Evolutionary conservation across 2,113 vertebrate species (phyloP).

Genomic region (Etheostoma cragini): DNA sequence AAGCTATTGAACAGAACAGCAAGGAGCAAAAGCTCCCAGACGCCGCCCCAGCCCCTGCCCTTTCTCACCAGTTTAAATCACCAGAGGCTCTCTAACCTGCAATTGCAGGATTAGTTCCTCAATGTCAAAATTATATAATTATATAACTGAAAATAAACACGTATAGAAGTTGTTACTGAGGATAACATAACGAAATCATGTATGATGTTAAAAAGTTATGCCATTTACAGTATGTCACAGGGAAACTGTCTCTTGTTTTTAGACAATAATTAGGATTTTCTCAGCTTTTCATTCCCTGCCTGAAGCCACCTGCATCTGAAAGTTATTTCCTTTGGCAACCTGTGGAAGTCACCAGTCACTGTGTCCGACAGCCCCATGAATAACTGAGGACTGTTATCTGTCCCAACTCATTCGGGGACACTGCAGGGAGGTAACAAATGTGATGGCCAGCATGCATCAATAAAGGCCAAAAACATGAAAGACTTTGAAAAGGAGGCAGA

Average conservation of each 20-base stretch:
- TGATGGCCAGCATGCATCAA: slow-evolving; percentile 46
- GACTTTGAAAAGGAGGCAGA: slow-evolving; percentile 39
- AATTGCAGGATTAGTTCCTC: slow-evolving; percentile 42
- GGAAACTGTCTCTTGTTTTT: slow-evolving; percentile 1
- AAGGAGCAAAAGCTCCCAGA: slow-evolving; percentile 43
- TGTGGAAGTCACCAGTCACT: slow-evolving; percentile 59
- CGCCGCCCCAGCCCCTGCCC: slow-evolving; percentile 35
- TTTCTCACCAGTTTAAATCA: slow-evolving; percentile 49
- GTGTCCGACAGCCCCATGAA: slow-evolving; percentile 70
- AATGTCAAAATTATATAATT: slow-evolving; percentile 40
- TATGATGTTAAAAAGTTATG: slow-evolving; percentile 6
- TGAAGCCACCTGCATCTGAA: slow-evolving; percentile 14
- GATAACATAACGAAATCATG: neutral
- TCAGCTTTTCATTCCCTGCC: neutral
- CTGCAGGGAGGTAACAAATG: slow-evolving; percentile 68
- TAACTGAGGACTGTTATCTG: slow-evolving; percentile 69
- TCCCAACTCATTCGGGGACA: slow-evolving; percentile 60
- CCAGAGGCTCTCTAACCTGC: slow-evolving; percentile 28
- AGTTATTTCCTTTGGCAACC: slow-evolving; percentile 47
- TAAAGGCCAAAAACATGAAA: slow-evolving; percentile 54
- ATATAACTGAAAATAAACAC: slow-evolving; percentile 14
- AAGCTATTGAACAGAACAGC: slow-evolving; percentile 62
- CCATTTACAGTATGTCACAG: neutral
- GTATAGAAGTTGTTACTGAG: neutral
- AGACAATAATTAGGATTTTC: neutral